Evolutionary conservation across 2,797 vertebrate species (phyloP), one percentile per base, ranked within the genome.

Genomic region (Coranthus polyacanthus): DNA sequence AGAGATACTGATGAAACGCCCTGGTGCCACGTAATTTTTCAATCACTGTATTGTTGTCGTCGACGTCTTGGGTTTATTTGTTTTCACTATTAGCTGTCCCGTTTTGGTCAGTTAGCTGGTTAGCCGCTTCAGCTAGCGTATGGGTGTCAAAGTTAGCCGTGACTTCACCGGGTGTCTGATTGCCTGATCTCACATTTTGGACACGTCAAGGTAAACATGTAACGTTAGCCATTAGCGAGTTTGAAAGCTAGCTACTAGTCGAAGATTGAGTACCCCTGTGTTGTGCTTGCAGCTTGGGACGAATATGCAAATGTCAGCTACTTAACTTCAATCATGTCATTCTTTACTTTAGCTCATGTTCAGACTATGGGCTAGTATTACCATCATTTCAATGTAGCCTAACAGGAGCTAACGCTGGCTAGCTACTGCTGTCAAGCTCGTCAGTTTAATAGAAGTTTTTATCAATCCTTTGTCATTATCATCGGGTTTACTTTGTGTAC

Each of bases 181-280:
- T 87, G 72, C 78, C 83, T 90, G 78, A 81, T 74, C 87, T 90
- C 80, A 73, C 80, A 85, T 88, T 91, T 87, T 85, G 87, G 89
- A 93, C 91, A 92, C 91, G 91, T 93, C 89, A 92, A 92, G 92
- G 92, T 93, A 93, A 92, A 92, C 87, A 88, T 54, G 53, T 55
- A 24, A 41, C 41, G 54, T 69, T 56, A 80, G 67, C 72, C 18
- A 13, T 50, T 53, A 55, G 44, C 60, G 43, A 72, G 47, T 68
- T 67, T 59, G 11, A 21, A 38, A 44, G 59, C 57, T 55, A 66
- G 41, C 55, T 15, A 5, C 12, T 3, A 10, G 57, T 29, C 46
- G 63, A 13, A 5, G 16, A 11, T 6, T 21, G 3, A 67, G 54
- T 12, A 21, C 8, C 17, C 0, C 8, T 11, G 7, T n/a, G 0